Conservation (phyloP, 1,140 invertebrate genomes). For the Drosophila pruinosa region DNA sequence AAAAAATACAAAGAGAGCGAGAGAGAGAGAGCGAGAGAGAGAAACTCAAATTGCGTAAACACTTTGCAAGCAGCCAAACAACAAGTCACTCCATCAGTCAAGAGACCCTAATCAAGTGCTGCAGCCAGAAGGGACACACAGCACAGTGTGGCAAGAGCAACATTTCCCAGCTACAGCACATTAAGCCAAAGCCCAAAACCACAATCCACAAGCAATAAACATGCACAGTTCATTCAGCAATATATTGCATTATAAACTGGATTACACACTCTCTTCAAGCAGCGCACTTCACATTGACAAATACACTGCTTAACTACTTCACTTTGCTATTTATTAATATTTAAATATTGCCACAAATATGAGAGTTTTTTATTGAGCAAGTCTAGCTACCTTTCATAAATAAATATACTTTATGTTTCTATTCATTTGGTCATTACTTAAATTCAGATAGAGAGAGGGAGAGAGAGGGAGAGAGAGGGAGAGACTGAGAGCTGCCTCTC, state of each 20-base stretch:
- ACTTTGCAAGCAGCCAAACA: background rate
- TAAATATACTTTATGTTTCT: too few species aligned
- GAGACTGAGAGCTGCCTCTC: background rate
- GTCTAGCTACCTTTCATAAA: too few species aligned
- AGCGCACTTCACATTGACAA: background rate
- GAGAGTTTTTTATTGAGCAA: too few species aligned
- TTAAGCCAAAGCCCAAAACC: background rate
- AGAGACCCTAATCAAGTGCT: conserved; percentile 4
- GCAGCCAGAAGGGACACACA: background rate
- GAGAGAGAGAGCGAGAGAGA: too few species aligned
- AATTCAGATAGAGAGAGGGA: background rate
- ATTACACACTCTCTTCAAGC: background rate
- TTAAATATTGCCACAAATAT: too few species aligned
- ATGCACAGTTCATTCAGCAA: conserved; percentile 2
- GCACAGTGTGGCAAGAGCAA: background rate
- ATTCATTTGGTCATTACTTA: too few species aligned
- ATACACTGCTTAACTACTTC: background rate
- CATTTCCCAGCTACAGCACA: background rate
- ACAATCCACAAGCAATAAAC: background rate
- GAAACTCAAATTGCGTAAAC: conserved; percentile 42
- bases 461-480: background rate
- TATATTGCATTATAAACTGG: background rate
- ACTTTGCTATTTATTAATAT: too few species aligned
- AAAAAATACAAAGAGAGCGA: too few species aligned
- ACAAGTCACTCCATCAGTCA: background rate